Base-by-base conservation (phyloP, 2,797 vertebrate species). In the Sebastes wilsoni region DNA sequence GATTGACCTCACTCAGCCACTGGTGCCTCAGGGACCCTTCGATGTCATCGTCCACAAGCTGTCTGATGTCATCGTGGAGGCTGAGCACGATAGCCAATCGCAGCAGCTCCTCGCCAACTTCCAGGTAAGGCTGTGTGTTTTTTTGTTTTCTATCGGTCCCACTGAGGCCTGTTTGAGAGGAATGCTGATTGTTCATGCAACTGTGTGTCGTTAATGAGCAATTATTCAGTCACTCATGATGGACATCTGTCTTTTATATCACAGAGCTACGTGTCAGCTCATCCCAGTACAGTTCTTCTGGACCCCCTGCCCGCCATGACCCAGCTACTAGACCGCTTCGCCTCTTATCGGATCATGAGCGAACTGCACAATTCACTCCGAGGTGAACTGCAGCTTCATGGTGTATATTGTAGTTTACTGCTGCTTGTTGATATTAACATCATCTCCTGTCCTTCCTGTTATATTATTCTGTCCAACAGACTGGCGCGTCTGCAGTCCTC, bases 21-120 rank as follows among this genome's bases (percentile, higher is more conserved):
- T 96, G 81, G 88, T 8, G 8, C 86, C 87, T 4, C 96, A 96
- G 86, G 95, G 96, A 56, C 95, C 96, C 4, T 96, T 96, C 23
- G 81, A 95, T 20, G 59, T 96, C 69, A 96, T 96, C 7, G 78
- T 96, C 20, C 96, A 96, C 90, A 96, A 96, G 80, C 91, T 96
- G 30, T 96, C 96, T 20, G 96, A 96, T 6, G 90, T 96, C 72
- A 93, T 96, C 2, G 92, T 96, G 38, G 95, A 96, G 68, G 94
- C 95, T 0, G 93, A 94, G 75, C 91, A 94, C 1, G 87, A 96
- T 84, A 91, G 88, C 75, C 89, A 93, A 38, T 94, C 95, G 0
- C 92, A 93, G 78, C 90, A 92, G 82, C 92, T 95, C 46, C 92
- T 96, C 3, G 78, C 75, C 66, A 93, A 92, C 82, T 95, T 96